Conservation (phyloP, 2,797 vertebrate species). For the Karalla daura region DNA sequence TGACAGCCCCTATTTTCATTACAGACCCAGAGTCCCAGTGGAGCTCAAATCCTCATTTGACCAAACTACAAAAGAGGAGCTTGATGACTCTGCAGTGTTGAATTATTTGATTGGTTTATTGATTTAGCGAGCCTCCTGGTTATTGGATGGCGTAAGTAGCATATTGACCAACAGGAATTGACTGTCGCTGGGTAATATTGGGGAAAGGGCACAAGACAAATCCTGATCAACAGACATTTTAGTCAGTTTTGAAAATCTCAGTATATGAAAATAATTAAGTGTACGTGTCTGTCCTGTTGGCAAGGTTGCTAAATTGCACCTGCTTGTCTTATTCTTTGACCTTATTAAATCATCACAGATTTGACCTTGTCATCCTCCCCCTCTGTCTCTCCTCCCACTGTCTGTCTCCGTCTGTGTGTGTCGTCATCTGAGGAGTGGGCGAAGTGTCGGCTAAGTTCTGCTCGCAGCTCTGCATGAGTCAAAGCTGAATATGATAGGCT, state of each 20-base stretch:
- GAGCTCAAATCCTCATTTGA: slow-evolving; percentile 51
- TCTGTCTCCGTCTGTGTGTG: slow-evolving; percentile 27
- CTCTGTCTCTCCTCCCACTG: slow-evolving; percentile 5
- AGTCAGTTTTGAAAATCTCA: too few relatives aligned
- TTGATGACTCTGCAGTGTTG: slow-evolving; percentile 63
- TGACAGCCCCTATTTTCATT: slow-evolving; percentile 45
- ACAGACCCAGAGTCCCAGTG: slow-evolving; percentile 45
- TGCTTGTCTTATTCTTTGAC: not conserved
- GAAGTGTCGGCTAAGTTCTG: slow-evolving; percentile 51
- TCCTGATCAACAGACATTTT: too few relatives aligned
- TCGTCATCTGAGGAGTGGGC: slow-evolving; percentile 66
- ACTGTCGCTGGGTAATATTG: slow-evolving; percentile 39
- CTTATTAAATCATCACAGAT: not conserved
- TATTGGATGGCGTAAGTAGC: slow-evolving; percentile 52
- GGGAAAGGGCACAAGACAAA: slow-evolving; percentile 14
- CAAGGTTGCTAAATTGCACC: not conserved
- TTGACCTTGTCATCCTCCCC: slow-evolving; percentile 1
- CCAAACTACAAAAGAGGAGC: slow-evolving; percentile 34
- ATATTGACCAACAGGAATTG: slow-evolving; percentile 53
- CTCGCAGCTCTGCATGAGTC: slow-evolving; percentile 55
- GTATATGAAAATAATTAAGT: too few relatives aligned
- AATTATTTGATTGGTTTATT: slow-evolving; percentile 72
- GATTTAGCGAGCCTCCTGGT: slow-evolving; percentile 50
- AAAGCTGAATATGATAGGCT: slow-evolving; percentile 42
- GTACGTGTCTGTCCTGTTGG: not conserved